phyloP scores from a whole-genome alignment of 2,113 vertebrate species.

The Mesitornis unicolor region DNA sequence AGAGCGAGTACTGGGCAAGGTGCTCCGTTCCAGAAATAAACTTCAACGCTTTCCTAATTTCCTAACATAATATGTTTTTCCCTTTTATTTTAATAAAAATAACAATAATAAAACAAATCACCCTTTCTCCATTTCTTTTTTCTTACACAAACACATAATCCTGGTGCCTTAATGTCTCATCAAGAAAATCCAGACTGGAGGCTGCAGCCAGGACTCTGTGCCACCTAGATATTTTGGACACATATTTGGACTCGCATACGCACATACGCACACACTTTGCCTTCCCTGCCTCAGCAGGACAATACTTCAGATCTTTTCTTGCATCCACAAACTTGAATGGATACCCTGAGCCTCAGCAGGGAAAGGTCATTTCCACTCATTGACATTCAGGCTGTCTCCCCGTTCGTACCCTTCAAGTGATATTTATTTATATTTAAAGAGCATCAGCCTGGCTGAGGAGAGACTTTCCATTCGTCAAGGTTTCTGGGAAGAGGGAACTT shows the following conservation, averaged over 20 bases:
- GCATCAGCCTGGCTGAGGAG: neutral
- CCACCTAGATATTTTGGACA: conserved; percentile 53
- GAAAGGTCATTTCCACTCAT: conserved; percentile 58
- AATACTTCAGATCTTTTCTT: neutral
- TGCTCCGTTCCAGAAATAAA: conserved; percentile 38
- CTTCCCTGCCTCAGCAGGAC: neutral
- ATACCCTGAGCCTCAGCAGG: neutral
- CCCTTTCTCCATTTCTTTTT: neutral
- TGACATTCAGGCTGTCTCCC: conserved; percentile 33
- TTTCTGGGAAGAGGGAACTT: conserved; percentile 37
- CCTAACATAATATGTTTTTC: conserved; percentile 32
- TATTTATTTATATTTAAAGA: conserved; percentile 6
- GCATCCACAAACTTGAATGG: neutral
- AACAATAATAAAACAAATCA: conserved; percentile 33
- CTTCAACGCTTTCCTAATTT: conserved; percentile 13
- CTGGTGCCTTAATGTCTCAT: conserved; percentile 65
- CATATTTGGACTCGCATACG: neutral
- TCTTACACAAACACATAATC: conserved; percentile 1
- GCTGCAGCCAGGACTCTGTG: conserved; percentile 41
- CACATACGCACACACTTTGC: neutral
- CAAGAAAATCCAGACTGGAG: conserved; percentile 33
- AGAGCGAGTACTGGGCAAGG: neutral
- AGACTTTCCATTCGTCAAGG: neutral
- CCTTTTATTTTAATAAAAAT: conserved; percentile 26
- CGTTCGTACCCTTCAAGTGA: neutral